These are phyloP conservation scores for Pangasius macronema DNA, from an alignment of 2,797 vertebrate species.

Conservation along the genomic window DNA sequence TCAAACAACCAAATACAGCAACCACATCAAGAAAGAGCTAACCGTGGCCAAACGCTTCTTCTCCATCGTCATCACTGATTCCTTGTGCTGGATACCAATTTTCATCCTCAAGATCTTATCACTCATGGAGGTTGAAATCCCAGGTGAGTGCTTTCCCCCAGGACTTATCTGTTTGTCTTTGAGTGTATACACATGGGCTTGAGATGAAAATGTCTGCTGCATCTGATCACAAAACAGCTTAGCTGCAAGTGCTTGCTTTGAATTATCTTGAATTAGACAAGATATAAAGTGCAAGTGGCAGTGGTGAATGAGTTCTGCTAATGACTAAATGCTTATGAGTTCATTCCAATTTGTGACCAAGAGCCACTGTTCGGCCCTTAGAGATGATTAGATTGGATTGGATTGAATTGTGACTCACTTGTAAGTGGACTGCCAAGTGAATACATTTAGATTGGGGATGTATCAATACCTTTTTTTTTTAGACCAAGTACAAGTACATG, in stretches of 20 bases:
- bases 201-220: neutral
- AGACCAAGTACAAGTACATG: neutral
- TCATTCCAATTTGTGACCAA: neutral
- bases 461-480: neutral
- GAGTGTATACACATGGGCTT: neutral
- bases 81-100: slow-evolving; percentile 97
- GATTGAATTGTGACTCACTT: neutral
- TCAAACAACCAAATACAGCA: slow-evolving; percentile 88
- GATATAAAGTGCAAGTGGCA: neutral
- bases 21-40: slow-evolving; percentile 94
- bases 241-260: neutral
- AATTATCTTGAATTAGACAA: neutral
- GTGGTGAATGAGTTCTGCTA: neutral
- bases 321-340: neutral
- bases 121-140: slow-evolving; percentile 93
- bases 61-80: slow-evolving; percentile 96
- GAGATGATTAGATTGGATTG: neutral
- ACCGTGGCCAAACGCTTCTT: slow-evolving; percentile 96
- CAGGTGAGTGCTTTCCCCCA: slow-evolving; percentile 73
- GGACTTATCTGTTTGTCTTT: neutral
- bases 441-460: neutral
- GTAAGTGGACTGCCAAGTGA: neutral
- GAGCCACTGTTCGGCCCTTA: neutral
- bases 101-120: slow-evolving; percentile 96
- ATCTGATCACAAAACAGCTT: neutral